phyloP scores from a whole-genome alignment of 2,888 invertebrate species.

The Andrena camellia region DNA sequence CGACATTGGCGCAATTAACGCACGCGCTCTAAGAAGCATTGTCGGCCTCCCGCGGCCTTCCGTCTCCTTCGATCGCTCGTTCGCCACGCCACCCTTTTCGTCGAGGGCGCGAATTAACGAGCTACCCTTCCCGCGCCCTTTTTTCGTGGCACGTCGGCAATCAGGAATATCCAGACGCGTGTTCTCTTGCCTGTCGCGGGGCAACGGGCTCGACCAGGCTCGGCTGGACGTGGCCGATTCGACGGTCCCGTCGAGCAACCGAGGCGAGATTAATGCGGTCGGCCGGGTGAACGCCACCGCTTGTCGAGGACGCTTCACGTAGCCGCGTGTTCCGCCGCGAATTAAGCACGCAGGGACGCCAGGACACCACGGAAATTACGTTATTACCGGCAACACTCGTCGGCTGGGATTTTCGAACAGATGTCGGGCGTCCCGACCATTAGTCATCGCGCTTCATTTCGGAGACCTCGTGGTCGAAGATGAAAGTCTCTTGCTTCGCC shows the following conservation, averaged over 20 bases:
- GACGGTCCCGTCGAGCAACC: neutral
- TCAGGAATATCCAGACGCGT: slow-evolving; percentile 36
- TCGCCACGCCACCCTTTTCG: slow-evolving; percentile 10
- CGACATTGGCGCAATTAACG: slow-evolving; percentile 59
- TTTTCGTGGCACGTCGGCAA: slow-evolving; percentile 22
- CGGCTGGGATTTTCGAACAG: neutral
- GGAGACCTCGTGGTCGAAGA: neutral
- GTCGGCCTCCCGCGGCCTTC: slow-evolving; percentile 30
- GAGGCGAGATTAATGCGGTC: neutral
- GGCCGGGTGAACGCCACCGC: neutral
- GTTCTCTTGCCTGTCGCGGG: neutral
- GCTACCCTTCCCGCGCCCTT: slow-evolving; percentile 21
- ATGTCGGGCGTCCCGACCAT: neutral
- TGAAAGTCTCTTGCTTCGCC: no score
- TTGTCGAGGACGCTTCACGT: neutral
- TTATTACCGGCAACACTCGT: neutral
- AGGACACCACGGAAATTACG: neutral
- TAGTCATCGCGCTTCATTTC: neutral
- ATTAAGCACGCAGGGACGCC: neutral
- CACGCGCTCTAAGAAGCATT: slow-evolving; percentile 51
- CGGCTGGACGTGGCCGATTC: neutral
- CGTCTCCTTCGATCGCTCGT: slow-evolving; percentile 24
- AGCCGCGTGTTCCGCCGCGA: neutral
- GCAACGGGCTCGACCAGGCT: neutral
- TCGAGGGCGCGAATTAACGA: slow-evolving; percentile 65